A percentile compares a stretch with the other conserved stretches of the same genome.
Conservation (phyloP, 2,888 invertebrate species). For the Drosophila meridionalis region DNA sequence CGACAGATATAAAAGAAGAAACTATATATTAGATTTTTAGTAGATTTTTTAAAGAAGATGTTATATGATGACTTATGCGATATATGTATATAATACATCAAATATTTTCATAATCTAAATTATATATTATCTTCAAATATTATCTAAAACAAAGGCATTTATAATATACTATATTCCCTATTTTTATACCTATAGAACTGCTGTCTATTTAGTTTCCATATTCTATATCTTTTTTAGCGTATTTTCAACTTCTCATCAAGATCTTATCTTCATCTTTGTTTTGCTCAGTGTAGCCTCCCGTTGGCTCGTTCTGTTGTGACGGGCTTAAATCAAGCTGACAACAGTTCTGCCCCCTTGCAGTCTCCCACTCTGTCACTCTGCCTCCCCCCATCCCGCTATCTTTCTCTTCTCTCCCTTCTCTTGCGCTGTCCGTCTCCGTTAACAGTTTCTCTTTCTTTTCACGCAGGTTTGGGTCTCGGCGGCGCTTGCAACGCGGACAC, state of each 20-base stretch:
- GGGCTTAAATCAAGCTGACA: constrained; percentile 62
- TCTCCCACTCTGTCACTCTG: neutral
- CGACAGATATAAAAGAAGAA: neutral
- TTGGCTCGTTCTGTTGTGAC: constrained; percentile 62
- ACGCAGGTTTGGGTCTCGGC: constrained; percentile 65
- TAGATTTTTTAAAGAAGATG: neutral
- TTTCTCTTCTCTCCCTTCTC: neutral
- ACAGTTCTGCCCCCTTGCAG: constrained; percentile 15
- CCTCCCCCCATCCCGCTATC: neutral
- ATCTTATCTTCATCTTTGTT: neutral
- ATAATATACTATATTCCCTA: neutral
- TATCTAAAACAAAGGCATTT: too few species aligned
- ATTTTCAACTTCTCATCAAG: neutral
- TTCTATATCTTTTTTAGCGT: neutral
- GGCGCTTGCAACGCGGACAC: constrained; percentile 84
- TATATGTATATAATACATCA: neutral
- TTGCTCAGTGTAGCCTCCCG: constrained; percentile 1
- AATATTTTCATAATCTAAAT: too few species aligned
- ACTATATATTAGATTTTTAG: neutral
- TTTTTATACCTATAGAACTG: neutral
- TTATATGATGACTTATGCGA: too few species aligned
- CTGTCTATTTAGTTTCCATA: neutral
- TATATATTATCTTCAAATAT: too few species aligned
- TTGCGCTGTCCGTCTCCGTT: constrained; percentile 1
- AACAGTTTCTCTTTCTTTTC: constrained; percentile 50